These are phyloP conservation scores for Nyctibius grandis DNA, from an alignment of 2,797 vertebrate genomes.

Conservation along the genomic window DNA sequence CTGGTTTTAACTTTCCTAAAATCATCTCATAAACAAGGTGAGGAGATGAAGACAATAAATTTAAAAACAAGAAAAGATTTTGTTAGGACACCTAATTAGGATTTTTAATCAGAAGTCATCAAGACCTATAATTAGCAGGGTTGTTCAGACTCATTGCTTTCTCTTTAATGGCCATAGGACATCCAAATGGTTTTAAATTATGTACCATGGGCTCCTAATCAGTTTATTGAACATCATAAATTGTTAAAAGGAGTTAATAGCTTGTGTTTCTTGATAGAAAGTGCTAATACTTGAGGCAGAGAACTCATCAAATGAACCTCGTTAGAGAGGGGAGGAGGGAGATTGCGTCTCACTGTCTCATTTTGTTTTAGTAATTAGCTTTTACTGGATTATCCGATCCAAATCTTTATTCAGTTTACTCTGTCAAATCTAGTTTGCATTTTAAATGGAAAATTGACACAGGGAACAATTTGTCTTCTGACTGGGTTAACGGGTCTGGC, in stretches of 20 bases:
- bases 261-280: slow-evolving; percentile 71
- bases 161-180: slow-evolving; percentile 72
- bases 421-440: slow-evolving; percentile 83
- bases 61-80: slow-evolving; percentile 65
- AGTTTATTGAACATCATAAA: slow-evolving; percentile 88
- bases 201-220: slow-evolving; percentile 75
- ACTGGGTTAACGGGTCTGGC: slow-evolving; percentile 63
- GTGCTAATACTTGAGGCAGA: slow-evolving; percentile 65
- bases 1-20: slow-evolving; percentile 39
- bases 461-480: slow-evolving; percentile 76
- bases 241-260: slow-evolving; percentile 86
- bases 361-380: slow-evolving; percentile 82
- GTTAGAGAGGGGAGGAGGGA: slow-evolving; percentile 55
- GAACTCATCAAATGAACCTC: slow-evolving; percentile 70
- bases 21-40: slow-evolving; percentile 30
- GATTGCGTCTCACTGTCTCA: slow-evolving; percentile 68
- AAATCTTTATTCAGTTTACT: slow-evolving; percentile 80
- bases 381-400: slow-evolving; percentile 82
- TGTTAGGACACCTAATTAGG: slow-evolving; percentile 71
- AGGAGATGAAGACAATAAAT: slow-evolving; percentile 60
- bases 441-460: slow-evolving; percentile 84
- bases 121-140: slow-evolving; percentile 72
- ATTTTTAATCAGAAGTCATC: slow-evolving; percentile 73
- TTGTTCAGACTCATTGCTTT: slow-evolving; percentile 73
- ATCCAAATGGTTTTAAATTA: slow-evolving; percentile 74